Evolutionary conservation across 2,888 invertebrate species (phyloP).

Genomic region (Gari tellinella): DNA sequence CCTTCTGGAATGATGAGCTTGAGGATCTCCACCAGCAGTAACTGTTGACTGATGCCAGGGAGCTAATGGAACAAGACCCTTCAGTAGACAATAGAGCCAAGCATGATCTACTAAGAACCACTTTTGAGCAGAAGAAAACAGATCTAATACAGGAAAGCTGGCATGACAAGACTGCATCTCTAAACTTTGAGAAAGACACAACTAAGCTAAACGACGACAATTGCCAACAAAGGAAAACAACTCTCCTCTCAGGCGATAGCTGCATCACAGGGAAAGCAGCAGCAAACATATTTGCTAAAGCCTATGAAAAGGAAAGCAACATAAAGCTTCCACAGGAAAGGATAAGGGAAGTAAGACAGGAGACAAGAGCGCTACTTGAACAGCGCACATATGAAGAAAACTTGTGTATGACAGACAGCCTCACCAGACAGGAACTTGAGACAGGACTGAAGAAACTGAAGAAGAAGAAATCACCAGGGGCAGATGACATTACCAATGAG

Average conservation of each 20-base stretch:
- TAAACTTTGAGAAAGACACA: slow-evolving; percentile 21
- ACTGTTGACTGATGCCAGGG: background rate
- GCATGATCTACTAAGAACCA: slow-evolving; percentile 1
- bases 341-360: slow-evolving; percentile 15
- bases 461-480: slow-evolving; percentile 13
- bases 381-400: background rate
- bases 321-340: slow-evolving; percentile 9
- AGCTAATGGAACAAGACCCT: slow-evolving; percentile 1
- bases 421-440: slow-evolving; percentile 14
- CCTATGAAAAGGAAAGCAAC: slow-evolving; percentile 22
- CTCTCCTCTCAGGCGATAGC: background rate
- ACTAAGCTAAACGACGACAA: slow-evolving; percentile 7
- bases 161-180: slow-evolving; percentile 10
- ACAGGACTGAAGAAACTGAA: slow-evolving; percentile 4
- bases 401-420: slow-evolving; percentile 1
- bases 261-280: slow-evolving; percentile 22
- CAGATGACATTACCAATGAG: slow-evolving; percentile 22
- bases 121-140: background rate
- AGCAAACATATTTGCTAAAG: slow-evolving; percentile 30
- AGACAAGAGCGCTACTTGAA: slow-evolving; percentile 1
- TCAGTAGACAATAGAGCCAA: slow-evolving; percentile 7
- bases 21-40: background rate
- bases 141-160: background rate
- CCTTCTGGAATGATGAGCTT: slow-evolving; percentile 13
- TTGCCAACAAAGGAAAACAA: slow-evolving; percentile 3